Base-by-base conservation (phyloP, 1,140 invertebrate genomes). In the Cotesia chilonis region DNA sequence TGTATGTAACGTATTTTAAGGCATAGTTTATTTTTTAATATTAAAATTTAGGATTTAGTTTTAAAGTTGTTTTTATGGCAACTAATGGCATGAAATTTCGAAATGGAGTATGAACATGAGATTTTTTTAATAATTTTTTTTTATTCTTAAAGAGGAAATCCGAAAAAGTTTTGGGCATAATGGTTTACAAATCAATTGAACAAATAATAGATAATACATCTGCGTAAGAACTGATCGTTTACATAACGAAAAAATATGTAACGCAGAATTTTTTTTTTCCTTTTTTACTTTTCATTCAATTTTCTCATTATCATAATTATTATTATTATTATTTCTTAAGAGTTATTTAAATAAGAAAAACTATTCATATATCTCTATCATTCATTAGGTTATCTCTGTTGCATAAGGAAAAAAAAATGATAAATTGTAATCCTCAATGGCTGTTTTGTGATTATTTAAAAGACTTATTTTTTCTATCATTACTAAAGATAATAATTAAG, bases 381-480 rank as follows among this genome's bases (percentile, higher is more conserved):
- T 47, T 47, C 10, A 47, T 47, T 47, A 47, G 7, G 6, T 7
- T 47, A 47, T 47, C 6, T 47, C 41, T 47, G 41, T 47, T 47
- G 41, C 6, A 47, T 47, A 47, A 47, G 41, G 41, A n/a, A 28
- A 70, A 63, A 63, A 52, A 64, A 28, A 63, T 63, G 12, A 60
- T 63, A 35, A 68, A 63, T 63, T 51, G 38, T 12, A 12, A 80
- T 78, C 76, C 79, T 85, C 78, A 80, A 77, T 74, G 75, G 81
- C 80, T 85, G 78, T 85, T 85, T 85, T 85, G 83, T 85, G 82
- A 85, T 85, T 85, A 84, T 85, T 85, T 85, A 47, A 84, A 85
- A 85, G 84, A 85, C 84, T 85, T 85, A 85, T 85, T 85, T 85
- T 85, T 85, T 85, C 83, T 85, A 85, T 85, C 84, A 85, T 70